Percentiles rank a stretch among this genome's conserved stretches.
Conservation (phyloP, 2,888 invertebrate genomes). For the Beris chalybata region DNA sequence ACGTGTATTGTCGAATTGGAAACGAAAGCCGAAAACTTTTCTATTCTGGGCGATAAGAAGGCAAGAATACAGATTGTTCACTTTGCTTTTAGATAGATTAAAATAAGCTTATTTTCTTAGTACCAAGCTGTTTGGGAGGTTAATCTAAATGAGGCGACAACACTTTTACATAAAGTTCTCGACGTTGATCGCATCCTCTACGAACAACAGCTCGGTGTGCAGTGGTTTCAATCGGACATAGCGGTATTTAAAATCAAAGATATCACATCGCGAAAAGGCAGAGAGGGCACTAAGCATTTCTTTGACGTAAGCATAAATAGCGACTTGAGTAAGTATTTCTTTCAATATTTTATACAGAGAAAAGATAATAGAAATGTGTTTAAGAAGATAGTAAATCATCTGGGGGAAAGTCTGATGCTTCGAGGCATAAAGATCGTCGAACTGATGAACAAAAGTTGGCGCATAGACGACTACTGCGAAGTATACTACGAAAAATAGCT, state of each 20-base stretch:
- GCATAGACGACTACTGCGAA: constrained; percentile 57
- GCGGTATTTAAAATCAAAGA: constrained; percentile 54
- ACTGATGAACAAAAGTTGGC: constrained; percentile 38
- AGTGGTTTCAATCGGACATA: constrained; percentile 60
- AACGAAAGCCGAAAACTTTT: constrained; percentile 69
- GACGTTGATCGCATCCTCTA: constrained; percentile 64
- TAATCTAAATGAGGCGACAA: constrained; percentile 60
- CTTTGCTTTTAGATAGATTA: neutral
- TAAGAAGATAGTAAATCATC: too few species aligned
- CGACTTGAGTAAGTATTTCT: too few species aligned
- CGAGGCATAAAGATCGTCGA: constrained; percentile 21
- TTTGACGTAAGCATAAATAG: too few species aligned
- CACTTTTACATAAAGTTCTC: constrained; percentile 60
- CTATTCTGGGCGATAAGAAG: constrained; percentile 65
- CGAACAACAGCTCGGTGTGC: constrained; percentile 64
- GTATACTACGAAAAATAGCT: constrained; percentile 67
- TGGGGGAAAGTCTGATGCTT: too few species aligned
- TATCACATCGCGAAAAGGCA: constrained; percentile 42
- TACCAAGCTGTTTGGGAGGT: constrained; percentile 63
- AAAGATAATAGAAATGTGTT: too few species aligned
- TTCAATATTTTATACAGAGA: too few species aligned
- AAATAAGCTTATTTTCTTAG: constrained; percentile 32
- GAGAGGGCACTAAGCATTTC: too few species aligned
- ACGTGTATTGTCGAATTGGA: constrained; percentile 68
- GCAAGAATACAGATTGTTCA: constrained; percentile 44